phyloP scores from a whole-genome alignment of 2,797 vertebrate genomes.

The Xenentodon cancila region DNA sequence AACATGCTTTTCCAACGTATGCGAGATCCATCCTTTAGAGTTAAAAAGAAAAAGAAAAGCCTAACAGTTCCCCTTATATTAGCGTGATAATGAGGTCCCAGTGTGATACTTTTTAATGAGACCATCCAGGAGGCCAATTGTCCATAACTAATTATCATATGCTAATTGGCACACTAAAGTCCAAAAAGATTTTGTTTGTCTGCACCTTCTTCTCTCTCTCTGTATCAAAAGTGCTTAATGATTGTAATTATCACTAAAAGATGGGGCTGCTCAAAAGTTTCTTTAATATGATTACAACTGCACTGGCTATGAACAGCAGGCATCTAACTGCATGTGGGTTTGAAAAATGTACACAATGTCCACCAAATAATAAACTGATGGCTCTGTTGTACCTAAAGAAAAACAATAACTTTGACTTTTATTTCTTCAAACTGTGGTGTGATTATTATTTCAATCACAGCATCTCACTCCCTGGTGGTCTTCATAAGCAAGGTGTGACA shows the following conservation, averaged over 20 bases:
- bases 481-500: conserved; percentile 55
- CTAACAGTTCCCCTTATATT: conserved; percentile 67
- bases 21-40: conserved; percentile 54
- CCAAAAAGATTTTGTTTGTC: conserved; percentile 65
- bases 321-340: conserved; percentile 22
- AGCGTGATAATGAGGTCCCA: conserved; percentile 79
- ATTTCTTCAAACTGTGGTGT: conserved; percentile 32
- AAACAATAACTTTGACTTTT: conserved; percentile 35
- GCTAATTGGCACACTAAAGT: conserved; percentile 74
- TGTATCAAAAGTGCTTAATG: conserved; percentile 67
- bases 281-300: conserved; percentile 51
- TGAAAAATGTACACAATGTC: conserved; percentile 34
- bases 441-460: conserved; percentile 59
- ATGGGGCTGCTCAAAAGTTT: conserved; percentile 41
- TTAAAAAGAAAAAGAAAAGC: conserved; percentile 44
- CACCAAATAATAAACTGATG: conserved; percentile 24
- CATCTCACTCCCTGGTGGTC: conserved; percentile 26
- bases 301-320: conserved; percentile 34
- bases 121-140: conserved; percentile 81
- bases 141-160: conserved; percentile 84
- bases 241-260: conserved; percentile 60
- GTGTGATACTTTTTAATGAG: conserved; percentile 80
- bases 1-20: conserved; percentile 47
- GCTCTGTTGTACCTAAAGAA: background rate
- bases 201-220: conserved; percentile 41